Base-by-base conservation (phyloP, 2,797 vertebrate genomes). In the Gobionotothen gibberifrons region DNA sequence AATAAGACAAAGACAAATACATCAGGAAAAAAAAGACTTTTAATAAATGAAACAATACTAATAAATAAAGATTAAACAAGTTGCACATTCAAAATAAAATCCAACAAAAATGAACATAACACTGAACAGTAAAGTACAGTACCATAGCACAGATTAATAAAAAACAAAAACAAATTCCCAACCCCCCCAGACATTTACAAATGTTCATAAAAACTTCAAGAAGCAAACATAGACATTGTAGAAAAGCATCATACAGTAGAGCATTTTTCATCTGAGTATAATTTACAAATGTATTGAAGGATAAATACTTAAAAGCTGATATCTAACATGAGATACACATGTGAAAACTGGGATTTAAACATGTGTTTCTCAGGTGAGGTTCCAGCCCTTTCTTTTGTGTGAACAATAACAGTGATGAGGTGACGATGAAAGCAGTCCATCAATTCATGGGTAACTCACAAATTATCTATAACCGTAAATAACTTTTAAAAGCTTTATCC, bases 21-120 rank as follows among this genome's bases (percentile, higher is more conserved):
- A 29, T 59, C 90, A 85, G 79, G 90, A 93, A 92, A 89, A 80
- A 92, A 64, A 89, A 92, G 56, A 82, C 67, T 86, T 94, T 94
- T 93, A 93, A 92, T 93, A 90, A 92, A 90, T 83, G 86, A 93
- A 93, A 92, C 85, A 85, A 86, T 93, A 87, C 91, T 90, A 91
- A 93, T 93, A 93, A 93, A 93, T 94, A 93, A 93, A 91, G 90
- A 87, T 91, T 87, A 93, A 90, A 89, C 86, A 77, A 89, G 76
- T 85, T 88, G 81, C 89, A 92, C 89, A 72, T 90, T 92, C 87
- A 88, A 94, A 93, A 85, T 79, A 69, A 93, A 93, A 89, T 82
- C 88, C 85, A 90, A 92, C 79, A 90, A 81, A 90, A 90, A 84
- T 19, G 76, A 88, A 92, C 74, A 60, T 78, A 92, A 90, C 85